Evolutionary conservation across 2,888 invertebrate species (phyloP).

Genomic region (Synergus gifuensis): DNA sequence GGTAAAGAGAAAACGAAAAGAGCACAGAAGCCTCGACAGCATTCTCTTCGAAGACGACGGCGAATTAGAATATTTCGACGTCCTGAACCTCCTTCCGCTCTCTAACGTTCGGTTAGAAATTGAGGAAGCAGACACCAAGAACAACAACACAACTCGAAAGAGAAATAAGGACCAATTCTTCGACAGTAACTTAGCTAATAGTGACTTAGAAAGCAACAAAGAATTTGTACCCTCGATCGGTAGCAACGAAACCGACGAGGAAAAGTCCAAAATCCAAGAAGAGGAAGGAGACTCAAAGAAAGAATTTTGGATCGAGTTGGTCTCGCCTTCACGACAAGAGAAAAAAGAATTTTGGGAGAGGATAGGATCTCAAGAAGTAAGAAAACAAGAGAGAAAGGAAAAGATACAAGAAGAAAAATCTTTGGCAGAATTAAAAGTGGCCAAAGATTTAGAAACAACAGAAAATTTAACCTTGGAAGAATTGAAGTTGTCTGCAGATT

Average conservation of each 20-base stretch:
- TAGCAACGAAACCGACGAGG: slow-evolving; percentile 62
- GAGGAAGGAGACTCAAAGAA: slow-evolving; percentile 39
- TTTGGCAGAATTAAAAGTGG: slow-evolving; percentile 18
- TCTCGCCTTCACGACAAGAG: slow-evolving; percentile 11
- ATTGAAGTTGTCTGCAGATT: neutral
- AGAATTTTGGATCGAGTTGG: slow-evolving; percentile 22
- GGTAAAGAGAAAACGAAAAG: slow-evolving; percentile 76
- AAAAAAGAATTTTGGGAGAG: slow-evolving; percentile 40
- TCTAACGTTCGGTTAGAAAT: slow-evolving; percentile 74
- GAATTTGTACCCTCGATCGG: slow-evolving; percentile 51
- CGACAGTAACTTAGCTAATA: neutral
- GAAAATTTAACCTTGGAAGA: neutral
- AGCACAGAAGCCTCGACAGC: slow-evolving; percentile 74
- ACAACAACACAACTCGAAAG: slow-evolving; percentile 37
- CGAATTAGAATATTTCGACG: slow-evolving; percentile 75
- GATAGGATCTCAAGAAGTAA: slow-evolving; percentile 26
- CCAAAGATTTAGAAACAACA: neutral
- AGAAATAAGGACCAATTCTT: neutral
- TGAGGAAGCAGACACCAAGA: slow-evolving; percentile 59
- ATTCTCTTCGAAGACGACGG: slow-evolving; percentile 74
- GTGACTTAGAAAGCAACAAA: slow-evolving; percentile 44
- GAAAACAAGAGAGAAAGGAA: neutral
- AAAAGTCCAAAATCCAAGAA: slow-evolving; percentile 60
- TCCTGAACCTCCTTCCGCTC: slow-evolving; percentile 73
- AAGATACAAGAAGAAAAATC: neutral